Evolutionary conservation across 2,888 invertebrate species (phyloP).

Genomic region (Lamproptera curius): DNA sequence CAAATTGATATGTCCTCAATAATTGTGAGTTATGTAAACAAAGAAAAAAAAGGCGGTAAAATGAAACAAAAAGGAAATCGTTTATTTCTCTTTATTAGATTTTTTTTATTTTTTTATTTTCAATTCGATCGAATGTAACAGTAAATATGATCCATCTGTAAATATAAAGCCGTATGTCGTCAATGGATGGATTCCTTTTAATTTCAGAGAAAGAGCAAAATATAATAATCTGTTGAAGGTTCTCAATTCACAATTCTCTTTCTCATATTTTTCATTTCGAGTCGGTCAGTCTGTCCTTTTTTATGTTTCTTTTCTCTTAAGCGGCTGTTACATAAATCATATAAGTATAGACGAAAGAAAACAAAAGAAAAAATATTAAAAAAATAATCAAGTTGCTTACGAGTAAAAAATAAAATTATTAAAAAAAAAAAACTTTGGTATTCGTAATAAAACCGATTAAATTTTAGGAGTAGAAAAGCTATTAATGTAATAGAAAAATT

Average conservation of each 20-base stretch:
- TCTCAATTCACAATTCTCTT: neutral
- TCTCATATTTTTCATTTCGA: constrained; percentile 15
- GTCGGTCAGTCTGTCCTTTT: constrained; percentile 25
- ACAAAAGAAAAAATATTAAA: constrained; percentile 42
- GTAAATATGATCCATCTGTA: constrained; percentile 54
- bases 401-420: constrained; percentile 71
- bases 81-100: constrained; percentile 29
- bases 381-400: constrained; percentile 61
- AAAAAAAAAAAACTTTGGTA: constrained; percentile 74
- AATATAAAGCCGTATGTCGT: constrained; percentile 70
- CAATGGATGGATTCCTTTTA: constrained; percentile 67
- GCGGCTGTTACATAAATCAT: constrained; percentile 45
- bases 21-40: too few relatives aligned
- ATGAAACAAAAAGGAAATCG: constrained; percentile 58
- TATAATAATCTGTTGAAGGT: constrained; percentile 28
- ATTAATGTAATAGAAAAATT: constrained; percentile 60
- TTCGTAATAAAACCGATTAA: constrained; percentile 74
- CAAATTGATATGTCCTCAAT: constrained; percentile 60
- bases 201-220: constrained; percentile 27
- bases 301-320: constrained; percentile 19
- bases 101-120: constrained; percentile 65
- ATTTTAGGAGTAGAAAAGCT: constrained; percentile 69
- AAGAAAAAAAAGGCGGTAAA: constrained; percentile 43
- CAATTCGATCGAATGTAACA: constrained; percentile 71
- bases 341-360: constrained; percentile 31